phyloP scores from a whole-genome alignment of 2,113 vertebrate genomes.

The Erythrolamprus reginae region DNA sequence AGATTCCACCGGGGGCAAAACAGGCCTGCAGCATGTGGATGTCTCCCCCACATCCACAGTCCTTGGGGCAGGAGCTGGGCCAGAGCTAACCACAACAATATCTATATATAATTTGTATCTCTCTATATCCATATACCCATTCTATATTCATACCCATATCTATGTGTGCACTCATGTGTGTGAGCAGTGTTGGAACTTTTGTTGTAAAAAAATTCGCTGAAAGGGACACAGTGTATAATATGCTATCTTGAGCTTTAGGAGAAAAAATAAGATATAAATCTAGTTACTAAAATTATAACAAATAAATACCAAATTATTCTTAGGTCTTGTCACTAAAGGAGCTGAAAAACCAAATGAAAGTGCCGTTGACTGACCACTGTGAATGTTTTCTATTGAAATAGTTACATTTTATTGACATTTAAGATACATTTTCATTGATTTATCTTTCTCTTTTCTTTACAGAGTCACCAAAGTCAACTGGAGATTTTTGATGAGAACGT shows the following conservation, averaged over 20 bases:
- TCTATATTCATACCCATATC: background rate
- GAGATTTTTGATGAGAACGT: constrained; percentile 95
- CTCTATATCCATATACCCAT: background rate
- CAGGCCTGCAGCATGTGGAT: too few relatives aligned
- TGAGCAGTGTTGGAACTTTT: background rate
- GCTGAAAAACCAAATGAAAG: background rate
- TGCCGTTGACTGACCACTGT: background rate
- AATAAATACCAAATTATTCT: background rate
- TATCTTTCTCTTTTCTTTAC: constrained; percentile 10
- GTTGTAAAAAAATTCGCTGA: background rate
- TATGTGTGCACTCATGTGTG: background rate
- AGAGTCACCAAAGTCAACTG: constrained; percentile 92
- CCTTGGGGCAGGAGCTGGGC: too few relatives aligned
- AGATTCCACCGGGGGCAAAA: too few relatives aligned
- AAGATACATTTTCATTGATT: background rate
- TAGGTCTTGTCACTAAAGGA: background rate
- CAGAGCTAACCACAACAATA: too few relatives aligned
- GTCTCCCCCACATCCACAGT: too few relatives aligned
- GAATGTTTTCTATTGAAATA: background rate
- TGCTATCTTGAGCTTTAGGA: background rate
- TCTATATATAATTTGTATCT: too few relatives aligned
- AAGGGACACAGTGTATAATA: background rate
- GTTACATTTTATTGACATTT: background rate
- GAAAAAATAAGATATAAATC: background rate
- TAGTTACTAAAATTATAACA: background rate